Percentiles rank a stretch among this genome's conserved stretches.
Conservation (phyloP, 2,113 vertebrate genomes). For the Sarotherodon lohbergeri region DNA sequence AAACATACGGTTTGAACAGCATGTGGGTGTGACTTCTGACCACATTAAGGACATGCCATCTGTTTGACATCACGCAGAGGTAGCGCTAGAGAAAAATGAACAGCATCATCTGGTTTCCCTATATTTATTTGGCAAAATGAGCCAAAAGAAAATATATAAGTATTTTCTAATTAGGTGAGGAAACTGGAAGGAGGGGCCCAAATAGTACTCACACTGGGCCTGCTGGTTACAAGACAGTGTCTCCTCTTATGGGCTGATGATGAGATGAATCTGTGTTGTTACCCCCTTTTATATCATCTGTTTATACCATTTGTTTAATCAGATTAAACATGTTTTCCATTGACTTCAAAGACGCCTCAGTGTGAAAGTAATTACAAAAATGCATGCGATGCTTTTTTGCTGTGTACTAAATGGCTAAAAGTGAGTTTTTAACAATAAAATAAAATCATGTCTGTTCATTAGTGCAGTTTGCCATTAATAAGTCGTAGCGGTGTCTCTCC, state of each 20-base stretch:
- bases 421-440: neutral
- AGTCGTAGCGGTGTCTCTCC: neutral
- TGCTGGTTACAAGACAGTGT: neutral
- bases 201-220: neutral
- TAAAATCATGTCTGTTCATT: neutral
- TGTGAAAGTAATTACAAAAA: neutral
- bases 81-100: neutral
- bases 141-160: neutral
- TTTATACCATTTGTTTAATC: neutral
- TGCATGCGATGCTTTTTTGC: accelerated
- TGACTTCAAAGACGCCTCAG: accelerated
- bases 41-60: neutral
- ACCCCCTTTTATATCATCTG: neutral
- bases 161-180: neutral
- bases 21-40: neutral
- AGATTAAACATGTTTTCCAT: neutral
- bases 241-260: neutral
- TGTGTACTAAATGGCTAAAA: neutral
- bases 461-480: neutral
- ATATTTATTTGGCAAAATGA: neutral
- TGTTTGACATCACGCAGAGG: neutral
- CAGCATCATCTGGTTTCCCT: neutral
- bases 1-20: neutral
- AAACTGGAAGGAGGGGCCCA: neutral
- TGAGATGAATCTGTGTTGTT: neutral